Evolutionary conservation across 2,113 vertebrate genomes (phyloP).

Genomic region (Poeciliopsis turrubarensis): DNA sequence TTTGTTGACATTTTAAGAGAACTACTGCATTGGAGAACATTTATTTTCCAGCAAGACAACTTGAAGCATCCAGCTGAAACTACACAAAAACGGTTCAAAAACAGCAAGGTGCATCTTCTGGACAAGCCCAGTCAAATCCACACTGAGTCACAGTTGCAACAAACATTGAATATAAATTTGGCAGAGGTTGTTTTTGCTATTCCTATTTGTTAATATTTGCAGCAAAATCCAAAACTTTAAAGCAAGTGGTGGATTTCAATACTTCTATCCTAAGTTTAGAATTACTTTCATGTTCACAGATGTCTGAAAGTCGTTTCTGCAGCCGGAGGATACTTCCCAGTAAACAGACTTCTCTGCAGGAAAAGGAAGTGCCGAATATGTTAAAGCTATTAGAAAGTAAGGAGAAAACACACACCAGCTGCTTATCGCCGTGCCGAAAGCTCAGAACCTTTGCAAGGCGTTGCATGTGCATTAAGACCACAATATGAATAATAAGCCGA

Average conservation of each 20-base stretch:
- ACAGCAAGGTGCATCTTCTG: too few species aligned
- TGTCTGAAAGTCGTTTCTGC: conserved; percentile 4
- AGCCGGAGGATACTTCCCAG: conserved; percentile 28
- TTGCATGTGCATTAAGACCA: conserved; percentile 9
- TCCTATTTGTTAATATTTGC: not conserved
- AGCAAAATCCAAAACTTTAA: conserved; percentile 6
- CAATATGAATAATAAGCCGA: conserved; percentile 16
- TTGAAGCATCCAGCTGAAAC: too few species aligned
- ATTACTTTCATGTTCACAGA: conserved; percentile 35
- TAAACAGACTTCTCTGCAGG: conserved; percentile 12
- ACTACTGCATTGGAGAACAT: too few species aligned
- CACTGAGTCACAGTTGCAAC: too few species aligned
- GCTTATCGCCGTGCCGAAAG: conserved; percentile 7
- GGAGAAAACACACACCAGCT: conserved; percentile 10
- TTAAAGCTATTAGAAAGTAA: conserved; percentile 15
- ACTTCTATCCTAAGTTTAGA: conserved; percentile 8
- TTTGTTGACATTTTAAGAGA: too few species aligned
- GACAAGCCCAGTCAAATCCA: too few species aligned
- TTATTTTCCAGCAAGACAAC: too few species aligned
- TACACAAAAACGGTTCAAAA: too few species aligned
- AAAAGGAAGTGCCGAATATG: conserved; percentile 6
- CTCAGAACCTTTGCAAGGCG: conserved; percentile 6
- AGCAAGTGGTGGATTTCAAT: not conserved
- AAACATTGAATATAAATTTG: too few species aligned
- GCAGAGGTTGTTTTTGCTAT: too few species aligned